Base-by-base conservation (phyloP, 1,140 invertebrate genomes). In the Callitettix versicolor region DNA sequence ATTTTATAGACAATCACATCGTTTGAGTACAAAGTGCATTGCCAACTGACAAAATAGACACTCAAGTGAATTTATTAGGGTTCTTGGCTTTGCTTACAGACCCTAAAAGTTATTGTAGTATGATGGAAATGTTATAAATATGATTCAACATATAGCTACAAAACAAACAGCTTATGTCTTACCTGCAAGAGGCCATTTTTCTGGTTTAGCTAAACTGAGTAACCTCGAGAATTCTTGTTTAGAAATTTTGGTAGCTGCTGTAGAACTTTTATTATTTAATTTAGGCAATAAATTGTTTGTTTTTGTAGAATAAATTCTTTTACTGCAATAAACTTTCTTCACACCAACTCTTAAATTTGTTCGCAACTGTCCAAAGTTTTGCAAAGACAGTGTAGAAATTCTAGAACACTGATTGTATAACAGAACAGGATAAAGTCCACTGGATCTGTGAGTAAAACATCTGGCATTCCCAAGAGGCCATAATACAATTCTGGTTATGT, bases 131-230 rank as follows among this genome's bases (percentile, higher is more conserved):
- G 30, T 2, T 49, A 49, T 53, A 41, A 11, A 9, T 40, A 33
- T 33, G 11, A 41, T 6, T 11, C 6, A 22, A 21, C 33, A 20
- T 36, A 3, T 12, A 24, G 40, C 5, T 3, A 7, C 12, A 12
- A 7, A 36, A 53, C 2, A 41, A 2, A 14, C 14, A 17, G 21
- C 7, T 36, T 41, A 50, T n/a, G n/a, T 59, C 65, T 58, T 65
- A 83, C 80, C 74, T 60, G 73, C 60, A 33, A 84, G 67, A 57
- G 75, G 79, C 80, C 80, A 84, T 76, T 84, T 86, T 65, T 88
- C 84, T 9, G 82, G 79, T 60, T 75, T 78, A 1, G 84, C 81
- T 55, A 88, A 66, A 12, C 69, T 64, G 48, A 88, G 69, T 17
- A 88, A 65, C 59, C 79, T 73, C 47, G 67, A 76, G 15, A 85